Conservation (phyloP, 2,113 vertebrate genomes). For the Neogale vison region DNA sequence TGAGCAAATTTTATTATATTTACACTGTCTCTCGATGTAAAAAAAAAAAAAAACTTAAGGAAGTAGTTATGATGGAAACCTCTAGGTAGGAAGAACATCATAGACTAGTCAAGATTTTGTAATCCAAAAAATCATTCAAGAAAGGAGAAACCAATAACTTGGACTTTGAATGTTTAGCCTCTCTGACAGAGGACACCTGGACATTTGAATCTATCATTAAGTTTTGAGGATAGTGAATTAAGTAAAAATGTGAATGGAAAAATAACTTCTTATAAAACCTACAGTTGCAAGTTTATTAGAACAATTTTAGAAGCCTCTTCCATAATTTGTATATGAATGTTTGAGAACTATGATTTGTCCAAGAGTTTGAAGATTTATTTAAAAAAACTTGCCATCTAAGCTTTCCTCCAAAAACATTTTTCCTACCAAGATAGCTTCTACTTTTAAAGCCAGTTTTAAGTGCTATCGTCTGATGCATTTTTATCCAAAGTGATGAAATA, state of each 20-base stretch:
- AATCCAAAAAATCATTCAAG: not conserved
- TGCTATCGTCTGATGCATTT: not conserved
- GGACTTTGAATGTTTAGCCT: not conserved
- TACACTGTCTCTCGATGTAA: not conserved
- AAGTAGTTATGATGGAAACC: not conserved
- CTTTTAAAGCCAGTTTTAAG: slow-evolving; percentile 33
- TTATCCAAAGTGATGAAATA: slow-evolving; percentile 41
- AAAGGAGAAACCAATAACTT: not conserved
- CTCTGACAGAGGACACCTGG: not conserved
- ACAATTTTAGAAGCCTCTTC: not conserved
- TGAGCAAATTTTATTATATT: not conserved
- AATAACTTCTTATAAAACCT: not conserved
- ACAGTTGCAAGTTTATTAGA: not conserved
- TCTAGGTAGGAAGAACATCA: not conserved
- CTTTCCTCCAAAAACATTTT: slow-evolving; percentile 10
- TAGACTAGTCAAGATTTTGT: not conserved
- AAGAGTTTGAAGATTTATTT: slow-evolving; percentile 38
- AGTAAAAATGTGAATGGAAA: slow-evolving; percentile 4
- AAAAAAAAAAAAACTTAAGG: not conserved
- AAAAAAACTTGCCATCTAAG: slow-evolving; percentile 29
- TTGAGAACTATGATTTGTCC: slow-evolving; percentile 21
- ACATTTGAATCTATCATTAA: not conserved
- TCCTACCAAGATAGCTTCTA: not conserved
- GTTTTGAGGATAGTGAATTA: not conserved
- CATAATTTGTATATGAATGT: not conserved